Evolutionary conservation across 2,888 invertebrate species (phyloP).

Genomic region (Mythimna loreyi): DNA sequence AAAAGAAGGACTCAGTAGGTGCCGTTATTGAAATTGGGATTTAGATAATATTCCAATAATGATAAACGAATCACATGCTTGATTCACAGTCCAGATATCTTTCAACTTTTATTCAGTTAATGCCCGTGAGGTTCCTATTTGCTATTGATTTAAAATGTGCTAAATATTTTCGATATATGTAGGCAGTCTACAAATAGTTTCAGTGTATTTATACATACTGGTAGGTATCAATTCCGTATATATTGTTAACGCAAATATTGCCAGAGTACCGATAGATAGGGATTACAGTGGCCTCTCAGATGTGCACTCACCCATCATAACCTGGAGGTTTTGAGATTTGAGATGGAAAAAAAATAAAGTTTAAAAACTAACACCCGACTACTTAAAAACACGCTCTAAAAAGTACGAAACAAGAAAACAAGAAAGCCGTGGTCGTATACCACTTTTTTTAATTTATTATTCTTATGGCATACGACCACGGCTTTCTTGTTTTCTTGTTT

Average conservation of each 20-base stretch:
- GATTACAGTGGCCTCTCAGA: slow-evolving; percentile 6
- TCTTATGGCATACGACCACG: too few relatives aligned
- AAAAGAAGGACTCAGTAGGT: slow-evolving; percentile 16
- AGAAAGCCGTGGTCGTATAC: too few relatives aligned
- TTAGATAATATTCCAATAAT: slow-evolving; percentile 42
- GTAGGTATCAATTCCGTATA: not conserved
- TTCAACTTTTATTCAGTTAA: slow-evolving; percentile 15
- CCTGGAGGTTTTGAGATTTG: not conserved
- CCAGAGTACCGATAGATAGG: slow-evolving; percentile 1
- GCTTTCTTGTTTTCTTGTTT: too few relatives aligned
- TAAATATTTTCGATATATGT: too few relatives aligned
- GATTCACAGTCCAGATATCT: slow-evolving; percentile 15
- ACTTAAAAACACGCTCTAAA: too few relatives aligned
- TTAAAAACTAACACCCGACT: too few relatives aligned
- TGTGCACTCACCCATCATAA: slow-evolving; percentile 18
- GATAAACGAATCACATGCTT: slow-evolving; percentile 12
- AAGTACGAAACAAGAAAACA: too few relatives aligned
- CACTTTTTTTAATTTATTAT: too few relatives aligned
- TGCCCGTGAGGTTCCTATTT: not conserved
- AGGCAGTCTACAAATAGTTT: not conserved
- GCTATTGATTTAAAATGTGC: too few relatives aligned
- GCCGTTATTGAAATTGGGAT: slow-evolving; percentile 13
- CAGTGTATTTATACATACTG: not conserved
- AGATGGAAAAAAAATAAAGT: too few relatives aligned
- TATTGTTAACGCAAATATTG: not conserved